Evolutionary conservation across 1,140 invertebrate genomes (phyloP), one percentile per base, ranked within the genome.

Genomic region (Trichogramma pretiosum): DNA sequence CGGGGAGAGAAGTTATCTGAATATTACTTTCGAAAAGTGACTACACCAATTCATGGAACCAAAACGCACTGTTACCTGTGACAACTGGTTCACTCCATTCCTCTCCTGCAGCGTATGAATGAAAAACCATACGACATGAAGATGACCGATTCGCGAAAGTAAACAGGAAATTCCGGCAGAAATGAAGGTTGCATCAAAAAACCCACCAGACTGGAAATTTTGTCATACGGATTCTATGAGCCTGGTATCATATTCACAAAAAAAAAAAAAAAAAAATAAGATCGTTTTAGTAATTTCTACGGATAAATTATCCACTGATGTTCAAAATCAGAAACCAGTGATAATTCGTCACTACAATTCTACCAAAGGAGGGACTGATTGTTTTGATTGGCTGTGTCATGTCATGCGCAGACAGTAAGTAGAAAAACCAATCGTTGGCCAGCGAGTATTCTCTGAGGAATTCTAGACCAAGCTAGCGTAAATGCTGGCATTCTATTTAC

Each of bases 21-120:
- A 42, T 42, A 49, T 36, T 53, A 23, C 23, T 48, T 54, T 28
- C 42, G 43, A 5, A 17, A 28, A 33, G 13, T 28, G 11, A 49
- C 42, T n/a, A 22, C 3, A 11, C 50, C 52, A 3, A 56, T 64
- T 23, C 23, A 55, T 16, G 55, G 59, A 5, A 56, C 52, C 17
- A 61, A 63, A 23, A n/a, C 53, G 58, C 3, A 43, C 23, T 9
- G 40, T 52, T 2, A 52, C 63, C 13, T 55, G 54, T 49, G 65
- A 65, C 35, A 64, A 67, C 52, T 66, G 59, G 56, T 67, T 62
- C 41, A 54, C 60, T 16, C 55, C 53, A 18, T 61, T 9, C 42
- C 55, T 36, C 50, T 65, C 10, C 47, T 57, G 10, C 41, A 58
- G 46, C 46, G 38, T 5, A 46, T 62, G 42, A 17, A 50, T n/a